Conservation (phyloP, 2,888 invertebrate species). For the Spilosoma lubricipeda region DNA sequence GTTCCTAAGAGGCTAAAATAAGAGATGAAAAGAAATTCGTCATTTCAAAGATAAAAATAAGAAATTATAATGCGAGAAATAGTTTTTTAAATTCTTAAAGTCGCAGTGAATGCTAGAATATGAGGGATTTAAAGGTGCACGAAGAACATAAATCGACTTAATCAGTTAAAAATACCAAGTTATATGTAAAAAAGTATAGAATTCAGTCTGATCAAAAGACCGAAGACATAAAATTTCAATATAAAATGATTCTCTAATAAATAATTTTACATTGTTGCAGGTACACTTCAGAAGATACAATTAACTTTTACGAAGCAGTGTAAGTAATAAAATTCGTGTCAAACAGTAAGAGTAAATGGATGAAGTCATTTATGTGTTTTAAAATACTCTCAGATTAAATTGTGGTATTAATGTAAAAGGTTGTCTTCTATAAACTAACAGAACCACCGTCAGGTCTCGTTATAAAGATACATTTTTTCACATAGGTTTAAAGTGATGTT, state of each 20-base stretch:
- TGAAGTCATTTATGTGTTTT: constrained; percentile 43
- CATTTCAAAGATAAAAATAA: too few relatives aligned
- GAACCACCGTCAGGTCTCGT: neutral
- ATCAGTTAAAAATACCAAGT: neutral
- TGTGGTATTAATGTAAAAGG: neutral
- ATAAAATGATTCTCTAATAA: constrained; percentile 6
- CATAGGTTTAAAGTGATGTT: neutral
- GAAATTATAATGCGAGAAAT: too few relatives aligned
- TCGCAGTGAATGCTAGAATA: neutral
- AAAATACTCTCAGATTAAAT: neutral
- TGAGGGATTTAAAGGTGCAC: too few relatives aligned
- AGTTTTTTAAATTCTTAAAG: neutral
- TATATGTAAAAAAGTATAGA: neutral
- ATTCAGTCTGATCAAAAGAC: neutral
- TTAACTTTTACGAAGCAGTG: constrained; percentile 2
- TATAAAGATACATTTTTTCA: neutral
- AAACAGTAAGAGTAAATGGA: constrained; percentile 4
- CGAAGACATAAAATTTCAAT: neutral
- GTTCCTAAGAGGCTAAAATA: too few relatives aligned
- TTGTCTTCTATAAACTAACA: neutral
- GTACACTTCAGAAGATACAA: constrained; percentile 24
- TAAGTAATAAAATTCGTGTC: constrained; percentile 11
- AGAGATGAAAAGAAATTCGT: too few relatives aligned
- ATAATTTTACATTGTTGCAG: constrained; percentile 37
- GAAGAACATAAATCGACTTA: neutral